These are phyloP conservation scores for Anomalospiza imberbis DNA, from an alignment of 2,797 vertebrate species.

Conservation along the genomic window DNA sequence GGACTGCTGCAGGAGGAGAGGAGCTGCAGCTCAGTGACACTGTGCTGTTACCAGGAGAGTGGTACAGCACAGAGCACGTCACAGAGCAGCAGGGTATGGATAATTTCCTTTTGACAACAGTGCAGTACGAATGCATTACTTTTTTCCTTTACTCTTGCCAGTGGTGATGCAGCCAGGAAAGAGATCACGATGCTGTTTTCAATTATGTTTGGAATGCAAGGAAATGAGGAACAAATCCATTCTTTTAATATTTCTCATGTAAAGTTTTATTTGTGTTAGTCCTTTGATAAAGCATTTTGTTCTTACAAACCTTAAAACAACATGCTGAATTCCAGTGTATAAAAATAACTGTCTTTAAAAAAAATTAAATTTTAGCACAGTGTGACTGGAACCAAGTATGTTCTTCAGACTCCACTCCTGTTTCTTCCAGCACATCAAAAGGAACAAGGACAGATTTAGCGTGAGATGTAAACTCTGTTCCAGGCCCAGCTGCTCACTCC, in stretches of 20 bases:
- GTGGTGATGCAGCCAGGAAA: background rate
- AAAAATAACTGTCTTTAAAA: slow-evolving; percentile 52
- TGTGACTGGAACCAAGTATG: background rate
- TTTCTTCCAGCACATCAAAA: background rate
- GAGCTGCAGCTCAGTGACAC: background rate
- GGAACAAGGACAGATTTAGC: background rate
- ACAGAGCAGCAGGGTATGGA: background rate
- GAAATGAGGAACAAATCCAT: background rate
- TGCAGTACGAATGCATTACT: background rate
- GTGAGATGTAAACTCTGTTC: background rate
- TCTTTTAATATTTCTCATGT: background rate
- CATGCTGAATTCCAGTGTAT: slow-evolving; percentile 8
- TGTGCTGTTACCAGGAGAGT: background rate
- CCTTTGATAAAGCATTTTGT: background rate
- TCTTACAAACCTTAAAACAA: background rate
- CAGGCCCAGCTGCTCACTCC: background rate
- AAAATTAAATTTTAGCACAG: background rate
- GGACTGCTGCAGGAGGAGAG: fast-evolving
- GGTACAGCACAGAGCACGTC: background rate
- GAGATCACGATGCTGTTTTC: background rate
- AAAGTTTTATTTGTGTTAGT: slow-evolving; percentile 18
- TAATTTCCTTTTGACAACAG: background rate
- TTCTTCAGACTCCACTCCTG: background rate
- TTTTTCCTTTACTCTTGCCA: background rate
- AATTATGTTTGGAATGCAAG: background rate